These are phyloP conservation scores for Hippasteria phrygiana DNA, from an alignment of 53 echinoderm and acorn worm species.

Conservation along the genomic window DNA sequence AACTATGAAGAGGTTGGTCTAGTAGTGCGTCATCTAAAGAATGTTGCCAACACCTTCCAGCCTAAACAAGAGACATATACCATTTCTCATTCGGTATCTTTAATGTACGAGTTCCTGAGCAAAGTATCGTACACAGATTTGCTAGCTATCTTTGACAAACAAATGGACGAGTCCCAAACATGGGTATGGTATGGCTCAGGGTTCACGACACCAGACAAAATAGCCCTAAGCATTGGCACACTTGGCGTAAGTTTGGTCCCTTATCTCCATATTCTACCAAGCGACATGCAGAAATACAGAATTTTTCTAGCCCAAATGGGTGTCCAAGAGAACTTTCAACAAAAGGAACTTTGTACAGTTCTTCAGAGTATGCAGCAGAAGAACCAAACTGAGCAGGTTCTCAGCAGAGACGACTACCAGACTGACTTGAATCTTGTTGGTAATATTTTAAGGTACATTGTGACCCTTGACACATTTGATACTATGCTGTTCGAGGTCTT, in stretches of 20 bases:
- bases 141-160: background rate
- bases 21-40: conserved; percentile 33
- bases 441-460: conserved; percentile 51
- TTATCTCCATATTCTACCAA: conserved; percentile 41
- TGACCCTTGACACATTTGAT: background rate
- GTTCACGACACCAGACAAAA: conserved; percentile 61
- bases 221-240: conserved; percentile 36
- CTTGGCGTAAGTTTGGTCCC: conserved; percentile 44
- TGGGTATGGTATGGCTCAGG: conserved; percentile 79
- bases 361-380: conserved; percentile 10
- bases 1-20: background rate
- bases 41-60: background rate
- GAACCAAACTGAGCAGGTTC: background rate
- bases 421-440: conserved; percentile 46
- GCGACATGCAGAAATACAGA: conserved; percentile 1
- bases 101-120: conserved; percentile 35
- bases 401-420: background rate
- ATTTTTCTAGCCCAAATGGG: conserved; percentile 17
- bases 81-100: background rate
- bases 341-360: conserved; percentile 24
- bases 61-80: background rate
- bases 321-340: conserved; percentile 33
- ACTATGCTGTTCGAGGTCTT: background rate
- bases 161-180: background rate
- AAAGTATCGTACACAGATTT: background rate